phyloP scores from a whole-genome alignment of 2,113 vertebrate species.

The Brachypodius melanocephalos region DNA sequence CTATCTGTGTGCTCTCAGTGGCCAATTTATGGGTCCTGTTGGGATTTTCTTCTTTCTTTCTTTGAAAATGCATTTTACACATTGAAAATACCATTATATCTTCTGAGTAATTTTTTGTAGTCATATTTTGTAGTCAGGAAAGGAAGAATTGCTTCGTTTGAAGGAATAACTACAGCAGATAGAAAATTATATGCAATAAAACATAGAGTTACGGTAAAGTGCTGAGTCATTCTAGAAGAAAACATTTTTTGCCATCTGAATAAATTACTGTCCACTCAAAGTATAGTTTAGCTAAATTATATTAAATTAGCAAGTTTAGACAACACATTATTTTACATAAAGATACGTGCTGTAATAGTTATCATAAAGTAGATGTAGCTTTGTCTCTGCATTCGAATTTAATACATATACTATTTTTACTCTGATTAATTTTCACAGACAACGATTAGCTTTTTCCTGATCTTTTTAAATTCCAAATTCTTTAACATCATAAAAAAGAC shows the following conservation, averaged over 20 bases:
- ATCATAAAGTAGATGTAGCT: background rate
- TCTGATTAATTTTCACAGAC: constrained; percentile 37
- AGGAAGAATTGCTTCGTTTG: background rate
- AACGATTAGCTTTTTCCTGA: constrained; percentile 47
- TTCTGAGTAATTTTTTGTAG: background rate
- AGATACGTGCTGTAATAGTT: background rate
- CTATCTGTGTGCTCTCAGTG: background rate
- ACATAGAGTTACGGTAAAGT: background rate
- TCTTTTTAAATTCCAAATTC: constrained; percentile 58
- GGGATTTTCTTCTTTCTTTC: background rate
- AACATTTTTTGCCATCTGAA: background rate
- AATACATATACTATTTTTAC: background rate
- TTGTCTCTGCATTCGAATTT: background rate
- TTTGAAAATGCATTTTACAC: background rate
- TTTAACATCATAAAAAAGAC: constrained; percentile 55
- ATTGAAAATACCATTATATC: background rate
- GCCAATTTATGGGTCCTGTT: background rate
- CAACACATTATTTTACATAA: background rate
- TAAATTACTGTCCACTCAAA: constrained; percentile 9
- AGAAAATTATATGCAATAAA: background rate
- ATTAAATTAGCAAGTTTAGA: background rate
- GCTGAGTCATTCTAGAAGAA: background rate
- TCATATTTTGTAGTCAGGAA: background rate
- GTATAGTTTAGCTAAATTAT: background rate
- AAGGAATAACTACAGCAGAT: background rate